Base-by-base conservation (phyloP, 2,888 invertebrate genomes). In the Agrochola lychnidis region DNA sequence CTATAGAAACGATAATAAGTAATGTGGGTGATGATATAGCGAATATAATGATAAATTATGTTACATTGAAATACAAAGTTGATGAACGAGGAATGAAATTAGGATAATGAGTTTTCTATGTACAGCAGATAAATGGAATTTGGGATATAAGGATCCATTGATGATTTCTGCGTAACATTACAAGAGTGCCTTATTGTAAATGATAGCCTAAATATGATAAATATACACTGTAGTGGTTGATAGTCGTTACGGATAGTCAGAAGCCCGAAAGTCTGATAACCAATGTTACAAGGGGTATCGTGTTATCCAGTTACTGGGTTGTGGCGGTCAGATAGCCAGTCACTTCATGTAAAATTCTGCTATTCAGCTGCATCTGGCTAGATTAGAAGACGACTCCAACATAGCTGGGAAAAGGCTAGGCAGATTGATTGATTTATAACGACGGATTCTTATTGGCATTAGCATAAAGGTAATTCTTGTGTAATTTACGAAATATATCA, bases 1-100 rank as follows among this genome's bases (percentile, higher is more conserved):
- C 72, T 73, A 70, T 70, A 73, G 81, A 81, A 84, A 75, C 9
- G 42, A 53, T 63, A 64, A 64, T 62, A 62, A 69, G 73, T 70
- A 48, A 67, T 42, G 22, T 80, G 45, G 72, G 42, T 30, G 84
- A 75, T 81, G 81, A 82, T 73, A 40, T 40, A 16, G 85, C 72
- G 62, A 82, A 80, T 66, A 66, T 67, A 70, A 73, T 84, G 81
- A 84, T 84, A 81, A 77, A 84, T 84, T 64, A 70, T 73, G 16
- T 68, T 73, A 63, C 40, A 72, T 40, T 30, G 61, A 67, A 62
- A 59, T 67, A 76, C 63, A 64, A 69, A 59, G 48, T 30, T 73
- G 36, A 62, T 73, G n/a, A 79, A 72, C 51, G 36, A 30, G 48
- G 45, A 72, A 70, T 53, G 30, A 69, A 77, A 77, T 70, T 78